Evolutionary conservation across 2,888 invertebrate genomes (phyloP).

Genomic region (Drosophila phalerata): DNA sequence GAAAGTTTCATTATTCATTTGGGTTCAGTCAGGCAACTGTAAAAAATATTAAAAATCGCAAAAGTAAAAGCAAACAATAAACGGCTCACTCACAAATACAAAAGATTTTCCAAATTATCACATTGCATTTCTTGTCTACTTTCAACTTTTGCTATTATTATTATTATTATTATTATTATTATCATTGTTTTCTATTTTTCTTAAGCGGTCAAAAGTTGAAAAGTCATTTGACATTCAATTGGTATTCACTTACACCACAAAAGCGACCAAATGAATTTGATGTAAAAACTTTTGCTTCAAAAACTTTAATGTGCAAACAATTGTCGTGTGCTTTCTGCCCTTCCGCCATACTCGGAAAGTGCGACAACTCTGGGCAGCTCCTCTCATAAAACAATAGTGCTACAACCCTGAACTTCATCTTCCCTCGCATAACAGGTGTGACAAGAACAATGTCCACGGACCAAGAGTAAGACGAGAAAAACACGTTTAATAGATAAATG

Average conservation of each 20-base stretch:
- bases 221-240: constrained; percentile 77
- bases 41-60: constrained; percentile 42
- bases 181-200: constrained; percentile 1
- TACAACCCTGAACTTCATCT: not conserved
- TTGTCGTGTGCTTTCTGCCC: constrained; percentile 4
- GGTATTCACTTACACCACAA: constrained; percentile 66
- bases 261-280: constrained; percentile 75
- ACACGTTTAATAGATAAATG: constrained; percentile 71
- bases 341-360: not conserved
- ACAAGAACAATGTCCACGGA: constrained; percentile 31
- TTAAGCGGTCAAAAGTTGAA: constrained; percentile 55
- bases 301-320: constrained; percentile 55
- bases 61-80: constrained; percentile 35
- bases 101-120: constrained; percentile 45
- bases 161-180: constrained; percentile 11
- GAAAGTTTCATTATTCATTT: constrained; percentile 31
- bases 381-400: not conserved
- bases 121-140: constrained; percentile 32
- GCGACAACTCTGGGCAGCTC: not conserved
- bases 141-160: constrained; percentile 7
- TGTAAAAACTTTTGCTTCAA: constrained; percentile 65
- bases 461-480: constrained; percentile 11
- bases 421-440: constrained; percentile 61
- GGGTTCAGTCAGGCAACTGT: constrained; percentile 34
- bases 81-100: constrained; percentile 56